A percentile compares a stretch with the other conserved stretches of the same genome.
Evolutionary conservation across 2,797 vertebrate species (phyloP).

Genomic region (Phoebastria nigripes): DNA sequence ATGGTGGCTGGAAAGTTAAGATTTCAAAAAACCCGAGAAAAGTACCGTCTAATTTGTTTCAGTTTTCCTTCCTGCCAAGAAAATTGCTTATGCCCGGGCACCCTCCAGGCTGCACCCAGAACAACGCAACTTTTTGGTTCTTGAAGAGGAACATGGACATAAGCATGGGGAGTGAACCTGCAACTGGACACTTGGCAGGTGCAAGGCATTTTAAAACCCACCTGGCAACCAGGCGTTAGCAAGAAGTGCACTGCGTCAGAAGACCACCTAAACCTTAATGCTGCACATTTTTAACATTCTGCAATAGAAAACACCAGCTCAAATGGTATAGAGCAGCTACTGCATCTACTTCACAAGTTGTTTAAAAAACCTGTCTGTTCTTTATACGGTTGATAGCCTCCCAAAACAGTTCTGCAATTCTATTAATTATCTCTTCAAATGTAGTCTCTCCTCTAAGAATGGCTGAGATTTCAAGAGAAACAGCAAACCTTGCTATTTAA

Average conservation of each 20-base stretch:
- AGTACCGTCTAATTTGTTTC: neutral
- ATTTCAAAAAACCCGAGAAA: neutral
- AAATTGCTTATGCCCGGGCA: neutral
- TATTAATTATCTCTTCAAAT: neutral
- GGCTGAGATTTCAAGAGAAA: neutral
- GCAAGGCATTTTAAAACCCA: neutral
- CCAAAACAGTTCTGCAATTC: neutral
- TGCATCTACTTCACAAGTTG: neutral
- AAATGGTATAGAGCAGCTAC: neutral
- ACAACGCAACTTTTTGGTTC: neutral
- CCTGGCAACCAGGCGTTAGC: rapidly evolving
- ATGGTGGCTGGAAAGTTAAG: neutral
- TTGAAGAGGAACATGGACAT: neutral
- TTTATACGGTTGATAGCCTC: neutral
- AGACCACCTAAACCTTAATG: neutral
- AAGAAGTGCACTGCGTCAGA: neutral
- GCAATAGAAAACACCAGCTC: neutral
- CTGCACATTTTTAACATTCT: neutral
- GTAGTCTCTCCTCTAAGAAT: neutral
- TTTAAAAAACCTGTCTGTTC: neutral
- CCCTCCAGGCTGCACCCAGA: neutral
- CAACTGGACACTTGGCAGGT: neutral
- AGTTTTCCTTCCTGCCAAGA: neutral
- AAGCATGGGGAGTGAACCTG: neutral
- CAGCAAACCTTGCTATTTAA: neutral